Percentiles rank a stretch among this genome's conserved stretches.
phyloP scores from a whole-genome alignment of 2,888 invertebrate species.

The Metalampra italica region DNA sequence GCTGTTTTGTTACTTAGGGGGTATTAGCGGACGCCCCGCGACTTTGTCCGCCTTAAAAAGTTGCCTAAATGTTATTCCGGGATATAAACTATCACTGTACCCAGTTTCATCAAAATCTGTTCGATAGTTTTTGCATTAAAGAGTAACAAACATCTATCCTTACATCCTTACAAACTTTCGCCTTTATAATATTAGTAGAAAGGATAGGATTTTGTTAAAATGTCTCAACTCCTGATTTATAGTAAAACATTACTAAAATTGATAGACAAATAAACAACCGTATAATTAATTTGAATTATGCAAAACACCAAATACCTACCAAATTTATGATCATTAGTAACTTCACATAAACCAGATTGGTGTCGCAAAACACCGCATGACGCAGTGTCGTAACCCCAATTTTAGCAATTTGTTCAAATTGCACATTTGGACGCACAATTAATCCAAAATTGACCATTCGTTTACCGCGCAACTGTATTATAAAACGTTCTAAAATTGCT shows the following conservation, averaged over 20 bases:
- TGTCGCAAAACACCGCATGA: neutral
- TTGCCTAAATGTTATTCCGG: too few species aligned
- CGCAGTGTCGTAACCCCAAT: neutral
- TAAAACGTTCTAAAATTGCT: neutral
- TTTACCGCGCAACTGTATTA: neutral
- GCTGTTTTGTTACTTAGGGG: too few species aligned
- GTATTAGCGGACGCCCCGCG: too few species aligned
- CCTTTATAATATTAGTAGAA: too few species aligned
- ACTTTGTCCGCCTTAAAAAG: too few species aligned
- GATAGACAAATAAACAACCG: neutral
- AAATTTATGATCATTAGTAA: neutral
- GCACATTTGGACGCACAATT: neutral
- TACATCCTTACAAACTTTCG: too few species aligned
- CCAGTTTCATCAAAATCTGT: too few species aligned
- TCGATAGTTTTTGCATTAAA: too few species aligned
- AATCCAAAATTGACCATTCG: neutral
- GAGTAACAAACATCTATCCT: too few species aligned
- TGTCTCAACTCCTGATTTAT: neutral
- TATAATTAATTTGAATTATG: neutral
- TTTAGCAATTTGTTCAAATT: neutral
- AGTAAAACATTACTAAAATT: neutral
- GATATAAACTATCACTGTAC: too few species aligned
- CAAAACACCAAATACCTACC: neutral
- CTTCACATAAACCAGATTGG: neutral
- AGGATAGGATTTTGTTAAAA: too few species aligned